A percentile compares a stretch with the other conserved stretches of the same genome.
These are phyloP conservation scores for Zhuqinia jingwanae DNA, from an alignment of 2,888 invertebrate genomes.

Conservation along the genomic window DNA sequence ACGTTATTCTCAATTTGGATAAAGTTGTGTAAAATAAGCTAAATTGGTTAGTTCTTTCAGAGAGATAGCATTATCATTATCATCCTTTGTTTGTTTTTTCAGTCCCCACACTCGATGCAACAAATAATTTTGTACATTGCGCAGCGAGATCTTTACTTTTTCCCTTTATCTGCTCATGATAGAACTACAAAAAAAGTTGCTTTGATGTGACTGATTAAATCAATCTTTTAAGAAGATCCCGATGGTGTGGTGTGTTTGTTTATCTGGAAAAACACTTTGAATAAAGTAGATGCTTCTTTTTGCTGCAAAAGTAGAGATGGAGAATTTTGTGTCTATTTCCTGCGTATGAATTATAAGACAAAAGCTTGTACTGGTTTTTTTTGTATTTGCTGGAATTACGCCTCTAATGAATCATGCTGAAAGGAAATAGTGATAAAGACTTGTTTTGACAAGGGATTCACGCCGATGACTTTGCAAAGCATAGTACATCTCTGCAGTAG, in stretches of 20 bases:
- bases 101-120: background rate
- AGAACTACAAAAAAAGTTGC: background rate
- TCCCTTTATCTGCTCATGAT: slow-evolving; percentile 20
- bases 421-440: background rate
- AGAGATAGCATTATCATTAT: too few relatives aligned
- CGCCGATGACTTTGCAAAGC: background rate
- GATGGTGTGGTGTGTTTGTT: slow-evolving; percentile 26
- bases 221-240: slow-evolving; percentile 14
- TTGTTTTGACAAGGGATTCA: background rate
- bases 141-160: slow-evolving; percentile 8
- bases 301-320: too few relatives aligned
- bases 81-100: background rate
- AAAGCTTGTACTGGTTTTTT: background rate
- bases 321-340: too few relatives aligned
- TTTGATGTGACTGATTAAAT: slow-evolving; percentile 37
- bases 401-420: slow-evolving; percentile 1
- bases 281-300: background rate
- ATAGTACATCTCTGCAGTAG: background rate
- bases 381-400: background rate
- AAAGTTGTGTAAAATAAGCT: background rate
- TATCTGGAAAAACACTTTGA: slow-evolving; percentile 26
- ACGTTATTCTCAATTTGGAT: background rate
- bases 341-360: too few relatives aligned
- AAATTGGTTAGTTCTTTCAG: background rate
- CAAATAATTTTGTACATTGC: background rate